Evolutionary conservation across 2,888 invertebrate genomes (phyloP).

Genomic region (Megalurothrips usitatus): DNA sequence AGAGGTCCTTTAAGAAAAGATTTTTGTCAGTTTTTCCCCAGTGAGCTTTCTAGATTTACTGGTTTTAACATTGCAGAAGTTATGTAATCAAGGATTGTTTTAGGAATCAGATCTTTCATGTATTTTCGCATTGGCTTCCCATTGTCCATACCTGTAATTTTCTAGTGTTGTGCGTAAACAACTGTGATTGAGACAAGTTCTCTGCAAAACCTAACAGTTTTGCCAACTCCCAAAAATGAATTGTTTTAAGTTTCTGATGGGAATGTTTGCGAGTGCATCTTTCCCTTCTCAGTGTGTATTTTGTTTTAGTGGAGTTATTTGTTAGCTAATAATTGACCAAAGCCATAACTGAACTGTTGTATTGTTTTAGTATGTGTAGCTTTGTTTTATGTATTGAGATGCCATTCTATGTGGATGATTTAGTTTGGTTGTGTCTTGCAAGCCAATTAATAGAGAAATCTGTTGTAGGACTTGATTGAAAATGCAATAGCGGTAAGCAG

Average conservation of each 20-base stretch:
- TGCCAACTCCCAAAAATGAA: slow-evolving; percentile 12
- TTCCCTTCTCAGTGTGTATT: slow-evolving; percentile 10
- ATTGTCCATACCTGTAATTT: neutral
- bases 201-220: slow-evolving; percentile 5
- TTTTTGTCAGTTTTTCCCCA: neutral
- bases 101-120: neutral
- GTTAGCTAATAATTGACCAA: slow-evolving; percentile 20
- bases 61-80: neutral
- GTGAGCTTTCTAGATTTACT: neutral
- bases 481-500: neutral
- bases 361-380: slow-evolving; percentile 17
- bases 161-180: slow-evolving; percentile 22
- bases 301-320: slow-evolving; percentile 5
- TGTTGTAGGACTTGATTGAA: neutral
- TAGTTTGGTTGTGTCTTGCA: neutral
- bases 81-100: neutral
- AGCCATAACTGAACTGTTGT: slow-evolving; percentile 24
- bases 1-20: neutral
- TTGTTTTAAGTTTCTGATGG: neutral
- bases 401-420: neutral
- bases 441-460: neutral
- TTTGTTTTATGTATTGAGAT: slow-evolving; percentile 4
- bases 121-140: slow-evolving; percentile 5
- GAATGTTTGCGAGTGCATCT: neutral
- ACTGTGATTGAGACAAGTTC: slow-evolving; percentile 20